Percentiles rank a stretch among this genome's conserved stretches.
Conservation (phyloP, 2,888 invertebrate genomes). For the Bellardia bayeri region DNA sequence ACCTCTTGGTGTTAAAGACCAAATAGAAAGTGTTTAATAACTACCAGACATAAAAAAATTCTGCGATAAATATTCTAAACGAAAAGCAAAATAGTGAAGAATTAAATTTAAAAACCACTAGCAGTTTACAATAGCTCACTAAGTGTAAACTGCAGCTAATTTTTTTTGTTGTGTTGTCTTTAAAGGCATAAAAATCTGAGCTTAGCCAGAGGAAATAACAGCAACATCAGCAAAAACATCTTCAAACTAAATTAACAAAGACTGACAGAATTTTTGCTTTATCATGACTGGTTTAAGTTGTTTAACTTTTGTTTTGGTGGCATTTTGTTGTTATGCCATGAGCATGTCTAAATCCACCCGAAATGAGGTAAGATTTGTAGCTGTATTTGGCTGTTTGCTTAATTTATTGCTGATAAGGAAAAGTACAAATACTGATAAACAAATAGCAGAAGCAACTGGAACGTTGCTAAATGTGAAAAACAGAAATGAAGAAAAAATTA, state of each 20-base stretch:
- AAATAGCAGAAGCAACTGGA: conserved; percentile 18
- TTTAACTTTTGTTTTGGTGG: conserved; percentile 79
- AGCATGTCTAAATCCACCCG: conserved; percentile 73
- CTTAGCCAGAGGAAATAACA: neutral
- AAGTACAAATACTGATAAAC: neutral
- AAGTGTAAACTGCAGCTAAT: neutral
- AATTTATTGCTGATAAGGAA: conserved; percentile 12
- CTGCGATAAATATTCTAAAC: neutral
- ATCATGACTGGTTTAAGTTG: conserved; percentile 78
- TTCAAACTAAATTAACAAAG: conserved; percentile 8
- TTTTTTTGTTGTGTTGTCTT: neutral
- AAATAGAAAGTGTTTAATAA: conserved; percentile 9
- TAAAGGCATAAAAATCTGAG: neutral
- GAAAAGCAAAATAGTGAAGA: neutral
- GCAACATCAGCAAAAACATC: neutral
- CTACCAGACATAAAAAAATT: neutral
- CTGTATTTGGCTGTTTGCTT: conserved; percentile 9
- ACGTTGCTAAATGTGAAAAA: neutral
- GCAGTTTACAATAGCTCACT: too few relatives aligned
- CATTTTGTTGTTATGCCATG: conserved; percentile 77
- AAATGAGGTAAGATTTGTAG: conserved; percentile 77
- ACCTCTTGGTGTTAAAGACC: conserved; percentile 52
- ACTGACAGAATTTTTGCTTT: conserved; percentile 26
- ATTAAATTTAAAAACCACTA: neutral
- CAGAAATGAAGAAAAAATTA: neutral